Percentiles rank a stretch among this genome's conserved stretches.
Evolutionary conservation across 2,113 vertebrate species (phyloP).

Genomic region (Thalassarche chlororhynchos): DNA sequence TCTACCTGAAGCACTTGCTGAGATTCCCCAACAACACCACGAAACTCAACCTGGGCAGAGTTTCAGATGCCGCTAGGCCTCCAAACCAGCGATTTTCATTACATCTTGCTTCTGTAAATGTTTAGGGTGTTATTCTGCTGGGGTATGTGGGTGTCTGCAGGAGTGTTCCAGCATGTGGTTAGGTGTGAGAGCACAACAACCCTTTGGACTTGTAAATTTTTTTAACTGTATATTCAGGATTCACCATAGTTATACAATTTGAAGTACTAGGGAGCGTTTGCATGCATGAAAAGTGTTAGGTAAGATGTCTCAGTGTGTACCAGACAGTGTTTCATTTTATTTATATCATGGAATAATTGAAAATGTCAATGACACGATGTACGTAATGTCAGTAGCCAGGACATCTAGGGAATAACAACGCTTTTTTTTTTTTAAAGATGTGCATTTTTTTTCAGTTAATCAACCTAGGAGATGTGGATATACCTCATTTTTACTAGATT

Average conservation of each 20-base stretch:
- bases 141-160: fast-evolving
- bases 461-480: background rate
- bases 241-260: background rate
- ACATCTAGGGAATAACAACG: background rate
- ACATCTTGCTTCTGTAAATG: background rate
- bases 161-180: background rate
- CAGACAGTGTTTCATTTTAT: background rate
- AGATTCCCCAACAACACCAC: background rate
- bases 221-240: background rate
- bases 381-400: background rate
- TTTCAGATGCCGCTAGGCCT: background rate
- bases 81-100: background rate
- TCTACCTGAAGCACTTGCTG: background rate
- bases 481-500: background rate
- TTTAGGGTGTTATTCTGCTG: background rate
- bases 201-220: background rate
- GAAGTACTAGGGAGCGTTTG: background rate
- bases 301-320: background rate
- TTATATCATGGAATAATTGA: background rate
- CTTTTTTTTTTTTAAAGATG: background rate
- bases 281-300: background rate
- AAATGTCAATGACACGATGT: background rate
- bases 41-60: background rate
- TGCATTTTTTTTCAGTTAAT: background rate
- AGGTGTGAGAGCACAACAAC: background rate